These are phyloP conservation scores for Sceloporus tristichus DNA, from an alignment of 2,113 vertebrate genomes.

Conservation along the genomic window DNA sequence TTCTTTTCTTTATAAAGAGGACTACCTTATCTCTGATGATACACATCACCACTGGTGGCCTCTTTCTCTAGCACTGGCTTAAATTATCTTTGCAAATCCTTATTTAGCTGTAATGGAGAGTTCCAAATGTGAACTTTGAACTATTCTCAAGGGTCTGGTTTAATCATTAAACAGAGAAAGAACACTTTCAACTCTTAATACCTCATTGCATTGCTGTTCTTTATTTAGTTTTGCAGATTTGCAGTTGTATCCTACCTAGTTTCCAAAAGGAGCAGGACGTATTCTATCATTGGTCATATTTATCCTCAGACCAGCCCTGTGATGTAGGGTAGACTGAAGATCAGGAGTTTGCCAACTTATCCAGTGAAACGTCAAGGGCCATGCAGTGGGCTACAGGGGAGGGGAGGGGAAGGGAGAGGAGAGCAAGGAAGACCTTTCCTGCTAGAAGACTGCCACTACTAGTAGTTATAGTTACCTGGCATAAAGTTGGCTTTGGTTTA, in stretches of 20 bases:
- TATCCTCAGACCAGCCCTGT: too few relatives aligned
- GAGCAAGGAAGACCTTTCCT: too few relatives aligned
- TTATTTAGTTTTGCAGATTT: constrained; percentile 3
- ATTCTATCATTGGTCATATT: too few relatives aligned
- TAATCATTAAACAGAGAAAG: not conserved
- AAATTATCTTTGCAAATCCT: not conserved
- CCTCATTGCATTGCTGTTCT: not conserved
- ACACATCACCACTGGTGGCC: not conserved
- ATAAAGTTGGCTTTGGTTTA: too few relatives aligned
- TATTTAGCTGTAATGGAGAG: not conserved
- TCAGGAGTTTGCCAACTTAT: too few relatives aligned
- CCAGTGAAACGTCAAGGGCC: too few relatives aligned
- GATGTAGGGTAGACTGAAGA: too few relatives aligned
- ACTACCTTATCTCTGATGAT: not conserved
- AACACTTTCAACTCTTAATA: not conserved
- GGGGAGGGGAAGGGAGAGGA: too few relatives aligned
- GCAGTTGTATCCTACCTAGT: not conserved
- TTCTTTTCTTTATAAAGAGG: not conserved
- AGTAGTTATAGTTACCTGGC: too few relatives aligned
- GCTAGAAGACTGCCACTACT: too few relatives aligned
- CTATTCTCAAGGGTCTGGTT: not conserved
- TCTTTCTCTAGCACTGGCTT: not conserved
- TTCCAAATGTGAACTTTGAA: constrained; percentile 5
- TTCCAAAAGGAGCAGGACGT: not conserved
- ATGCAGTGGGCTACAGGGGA: too few relatives aligned